Conservation (phyloP, 1,140 invertebrate genomes). For the Drosophila ercepeae region DNA sequence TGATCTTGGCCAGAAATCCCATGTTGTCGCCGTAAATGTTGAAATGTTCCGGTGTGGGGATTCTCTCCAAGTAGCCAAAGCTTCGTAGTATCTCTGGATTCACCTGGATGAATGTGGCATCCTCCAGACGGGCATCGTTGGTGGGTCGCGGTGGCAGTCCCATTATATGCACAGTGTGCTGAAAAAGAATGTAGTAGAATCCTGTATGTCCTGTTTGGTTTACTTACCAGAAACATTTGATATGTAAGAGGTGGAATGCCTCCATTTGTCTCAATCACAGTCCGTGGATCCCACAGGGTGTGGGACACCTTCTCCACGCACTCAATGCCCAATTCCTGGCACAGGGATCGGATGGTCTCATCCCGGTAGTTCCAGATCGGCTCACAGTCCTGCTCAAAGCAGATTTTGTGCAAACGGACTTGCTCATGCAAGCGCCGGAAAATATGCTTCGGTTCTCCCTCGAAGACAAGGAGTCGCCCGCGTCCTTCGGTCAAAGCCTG, state of each 20-base stretch:
- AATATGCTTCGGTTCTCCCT: conserved; percentile 87
- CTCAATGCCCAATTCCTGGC: conserved; percentile 85
- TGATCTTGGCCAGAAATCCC: conserved; percentile 70
- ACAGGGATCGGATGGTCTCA: conserved; percentile 86
- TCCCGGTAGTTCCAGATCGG: conserved; percentile 88
- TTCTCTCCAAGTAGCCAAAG: conserved; percentile 84
- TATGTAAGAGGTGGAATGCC: conserved; percentile 90
- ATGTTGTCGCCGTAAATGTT: conserved; percentile 84
- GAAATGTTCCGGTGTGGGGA: conserved; percentile 86
- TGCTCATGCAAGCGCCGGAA: conserved; percentile 86
- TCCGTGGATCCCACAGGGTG: conserved; percentile 89
- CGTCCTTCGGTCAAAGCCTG: conserved; percentile 84
- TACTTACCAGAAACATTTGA: conserved; percentile 88
- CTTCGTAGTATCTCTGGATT: conserved; percentile 83
- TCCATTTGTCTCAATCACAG: conserved; percentile 88
- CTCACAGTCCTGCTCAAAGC: conserved; percentile 90
- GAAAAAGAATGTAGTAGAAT: too few relatives aligned
- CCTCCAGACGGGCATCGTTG: conserved; percentile 84
- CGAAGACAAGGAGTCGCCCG: conserved; percentile 86
- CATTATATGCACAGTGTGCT: conserved; percentile 87
- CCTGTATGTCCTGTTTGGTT: too few relatives aligned
- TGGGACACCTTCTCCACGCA: conserved; percentile 88
- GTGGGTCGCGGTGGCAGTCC: conserved; percentile 87
- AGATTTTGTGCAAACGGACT: conserved; percentile 85
- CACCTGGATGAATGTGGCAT: conserved; percentile 85